phyloP scores from a whole-genome alignment of 2,888 invertebrate genomes.

The Gisinianus flammeolus region DNA sequence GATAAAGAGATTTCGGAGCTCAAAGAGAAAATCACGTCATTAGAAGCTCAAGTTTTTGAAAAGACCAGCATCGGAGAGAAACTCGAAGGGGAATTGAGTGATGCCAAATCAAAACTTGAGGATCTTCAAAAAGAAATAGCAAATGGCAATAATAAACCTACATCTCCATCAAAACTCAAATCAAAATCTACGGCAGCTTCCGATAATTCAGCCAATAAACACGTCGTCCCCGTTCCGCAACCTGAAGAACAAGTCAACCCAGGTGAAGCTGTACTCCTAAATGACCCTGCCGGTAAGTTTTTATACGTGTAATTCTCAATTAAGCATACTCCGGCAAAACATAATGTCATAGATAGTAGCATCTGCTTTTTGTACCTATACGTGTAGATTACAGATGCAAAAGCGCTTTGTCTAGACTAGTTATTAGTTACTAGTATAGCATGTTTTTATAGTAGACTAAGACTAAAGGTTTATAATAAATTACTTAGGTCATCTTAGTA shows the following conservation, averaged over 20 bases:
- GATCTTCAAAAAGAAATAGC: conserved; percentile 16
- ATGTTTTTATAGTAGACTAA: too few species aligned
- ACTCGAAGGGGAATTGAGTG: conserved; percentile 49
- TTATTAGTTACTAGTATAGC: too few species aligned
- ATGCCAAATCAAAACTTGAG: conserved; percentile 30
- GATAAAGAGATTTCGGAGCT: conserved; percentile 51
- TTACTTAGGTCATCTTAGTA: too few species aligned
- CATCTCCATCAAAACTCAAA: not conserved
- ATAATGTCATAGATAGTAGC: too few species aligned
- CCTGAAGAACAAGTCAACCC: conserved; percentile 26
- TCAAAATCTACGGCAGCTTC: conserved; percentile 41
- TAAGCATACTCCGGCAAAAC: too few species aligned
- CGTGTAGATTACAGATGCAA: too few species aligned
- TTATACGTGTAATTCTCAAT: too few species aligned
- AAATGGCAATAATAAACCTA: conserved; percentile 21
- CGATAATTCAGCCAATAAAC: conserved; percentile 30
- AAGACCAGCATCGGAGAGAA: conserved; percentile 49
- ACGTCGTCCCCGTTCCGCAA: conserved; percentile 37
- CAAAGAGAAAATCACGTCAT: conserved; percentile 53
- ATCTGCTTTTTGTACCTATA: too few species aligned
- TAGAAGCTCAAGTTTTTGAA: conserved; percentile 56
- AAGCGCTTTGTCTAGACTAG: too few species aligned
- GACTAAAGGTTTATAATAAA: too few species aligned
- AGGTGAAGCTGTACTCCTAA: conserved; percentile 47
- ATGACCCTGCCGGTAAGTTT: conserved; percentile 55